These are phyloP conservation scores for Porites lobata DNA, from an alignment of 92 coral and sea anemone genomes.

Conservation along the genomic window DNA sequence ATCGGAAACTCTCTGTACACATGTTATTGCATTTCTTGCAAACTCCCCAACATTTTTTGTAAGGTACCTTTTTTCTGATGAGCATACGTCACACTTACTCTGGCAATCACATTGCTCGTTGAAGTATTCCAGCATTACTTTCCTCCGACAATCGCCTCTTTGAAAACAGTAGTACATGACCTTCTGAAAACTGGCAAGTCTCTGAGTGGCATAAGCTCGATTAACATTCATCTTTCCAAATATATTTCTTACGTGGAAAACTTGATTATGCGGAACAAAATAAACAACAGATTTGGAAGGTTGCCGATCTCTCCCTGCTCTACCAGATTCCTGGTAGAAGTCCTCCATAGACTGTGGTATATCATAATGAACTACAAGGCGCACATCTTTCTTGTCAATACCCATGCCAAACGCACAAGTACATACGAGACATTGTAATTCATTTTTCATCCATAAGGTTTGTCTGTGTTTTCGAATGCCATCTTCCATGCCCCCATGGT, in stretches of 20 bases:
- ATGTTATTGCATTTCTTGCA: constrained; percentile 5
- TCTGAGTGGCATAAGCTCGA: not conserved
- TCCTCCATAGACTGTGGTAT: constrained; percentile 42
- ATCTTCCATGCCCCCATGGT: constrained; percentile 46
- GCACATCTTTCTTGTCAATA: constrained; percentile 41
- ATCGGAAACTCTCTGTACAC: not conserved
- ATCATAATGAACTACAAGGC: constrained; percentile 30
- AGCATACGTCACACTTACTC: constrained; percentile 19
- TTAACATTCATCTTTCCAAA: not conserved
- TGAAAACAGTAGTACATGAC: constrained; percentile 8
- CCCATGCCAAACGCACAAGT: constrained; percentile 60
- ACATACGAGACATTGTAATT: constrained; percentile 30
- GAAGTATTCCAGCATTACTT: constrained; percentile 9
- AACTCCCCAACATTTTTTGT: constrained; percentile 10
- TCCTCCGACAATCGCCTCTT: constrained; percentile 8
- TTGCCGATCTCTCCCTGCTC: constrained; percentile 44
- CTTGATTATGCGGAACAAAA: constrained; percentile 6
- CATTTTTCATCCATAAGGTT: constrained; percentile 25
- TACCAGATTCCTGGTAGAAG: constrained; percentile 37
- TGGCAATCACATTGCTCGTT: not conserved
- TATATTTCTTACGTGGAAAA: not conserved
- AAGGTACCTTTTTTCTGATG: not conserved
- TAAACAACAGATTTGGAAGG: constrained; percentile 32
- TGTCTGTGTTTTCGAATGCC: not conserved
- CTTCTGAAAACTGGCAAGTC: not conserved